Conservation (phyloP, 2,797 vertebrate genomes). For the Scyliorhinus canicula region DNA sequence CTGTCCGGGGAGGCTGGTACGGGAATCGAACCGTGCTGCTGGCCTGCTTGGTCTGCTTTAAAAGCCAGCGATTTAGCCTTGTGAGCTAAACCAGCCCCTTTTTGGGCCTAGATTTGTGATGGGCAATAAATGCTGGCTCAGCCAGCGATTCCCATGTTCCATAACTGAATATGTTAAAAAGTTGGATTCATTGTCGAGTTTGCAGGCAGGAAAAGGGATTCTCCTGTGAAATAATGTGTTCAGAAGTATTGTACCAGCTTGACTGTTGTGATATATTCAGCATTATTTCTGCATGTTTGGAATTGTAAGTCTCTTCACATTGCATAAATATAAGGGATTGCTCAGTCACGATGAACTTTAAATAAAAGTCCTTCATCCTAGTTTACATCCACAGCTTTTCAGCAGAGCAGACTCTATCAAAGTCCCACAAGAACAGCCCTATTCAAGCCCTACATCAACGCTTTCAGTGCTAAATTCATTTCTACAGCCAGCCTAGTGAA, state of each 20-base stretch:
- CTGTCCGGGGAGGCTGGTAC: too few species aligned
- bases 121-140: too few species aligned
- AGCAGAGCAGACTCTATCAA: slow-evolving; percentile 55
- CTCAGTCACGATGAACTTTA: slow-evolving; percentile 57
- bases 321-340: neutral
- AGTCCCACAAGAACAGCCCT: slow-evolving; percentile 51
- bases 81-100: too few species aligned
- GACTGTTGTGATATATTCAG: neutral
- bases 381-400: slow-evolving; percentile 55
- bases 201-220: neutral
- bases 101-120: too few species aligned
- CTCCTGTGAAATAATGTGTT: too few species aligned
- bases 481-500: slow-evolving; percentile 59
- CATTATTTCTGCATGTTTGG: neutral
- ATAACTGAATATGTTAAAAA: too few species aligned
- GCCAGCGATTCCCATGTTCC: too few species aligned
- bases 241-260: neutral
- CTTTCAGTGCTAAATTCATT: slow-evolving; percentile 60
- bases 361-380: slow-evolving; percentile 61
- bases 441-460: slow-evolving; percentile 56
- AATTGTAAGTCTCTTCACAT: neutral
- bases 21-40: too few species aligned
- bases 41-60: too few species aligned
- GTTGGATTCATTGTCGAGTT: neutral
- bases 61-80: too few species aligned